A percentile compares a stretch with the other conserved stretches of the same genome.
Evolutionary conservation across 2,888 invertebrate genomes (phyloP).

Genomic region (Lacanobia oleracea): DNA sequence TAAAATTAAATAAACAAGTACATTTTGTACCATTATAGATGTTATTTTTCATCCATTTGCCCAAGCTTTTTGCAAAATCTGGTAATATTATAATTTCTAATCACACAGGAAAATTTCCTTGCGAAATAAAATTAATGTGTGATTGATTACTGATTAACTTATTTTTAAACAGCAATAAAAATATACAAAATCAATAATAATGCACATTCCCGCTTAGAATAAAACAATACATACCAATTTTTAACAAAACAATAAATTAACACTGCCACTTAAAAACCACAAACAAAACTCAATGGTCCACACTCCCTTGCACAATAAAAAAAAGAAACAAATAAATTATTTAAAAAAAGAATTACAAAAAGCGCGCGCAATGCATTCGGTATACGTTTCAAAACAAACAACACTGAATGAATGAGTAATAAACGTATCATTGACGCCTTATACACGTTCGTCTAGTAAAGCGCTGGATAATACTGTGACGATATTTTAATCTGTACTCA

Average conservation of each 20-base stretch:
- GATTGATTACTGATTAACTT: too few species aligned
- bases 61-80: too few species aligned
- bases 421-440: constrained; percentile 44
- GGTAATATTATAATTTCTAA: background rate
- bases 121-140: background rate
- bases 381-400: constrained; percentile 58
- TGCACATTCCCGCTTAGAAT: background rate
- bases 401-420: constrained; percentile 57
- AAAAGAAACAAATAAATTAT: background rate
- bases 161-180: background rate
- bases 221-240: constrained; percentile 33
- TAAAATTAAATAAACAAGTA: too few species aligned
- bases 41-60: too few species aligned
- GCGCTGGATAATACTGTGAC: constrained; percentile 64
- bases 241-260: constrained; percentile 12
- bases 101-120: background rate
- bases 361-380: constrained; percentile 30
- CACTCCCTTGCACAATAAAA: constrained; percentile 23
- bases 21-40: too few species aligned
- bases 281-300: constrained; percentile 10
- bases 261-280: constrained; percentile 28
- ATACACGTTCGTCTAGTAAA: constrained; percentile 53
- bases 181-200: background rate
- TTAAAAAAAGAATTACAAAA: constrained; percentile 9
- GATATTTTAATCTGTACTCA: constrained; percentile 73